phyloP scores from a whole-genome alignment of 2,113 vertebrate species.

The Sapajus apella region DNA sequence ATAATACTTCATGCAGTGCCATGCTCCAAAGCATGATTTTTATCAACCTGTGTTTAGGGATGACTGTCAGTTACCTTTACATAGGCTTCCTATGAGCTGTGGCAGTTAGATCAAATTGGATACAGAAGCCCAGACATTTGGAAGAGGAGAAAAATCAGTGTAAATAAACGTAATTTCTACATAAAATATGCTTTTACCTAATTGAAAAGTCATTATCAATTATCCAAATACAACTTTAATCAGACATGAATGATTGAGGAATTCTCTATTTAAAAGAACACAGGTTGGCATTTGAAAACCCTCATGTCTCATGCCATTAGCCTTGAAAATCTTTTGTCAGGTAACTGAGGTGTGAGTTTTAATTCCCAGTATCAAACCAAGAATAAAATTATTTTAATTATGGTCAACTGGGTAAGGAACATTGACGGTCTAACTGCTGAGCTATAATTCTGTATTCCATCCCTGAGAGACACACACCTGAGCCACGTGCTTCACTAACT shows the following conservation, averaged over 20 bases:
- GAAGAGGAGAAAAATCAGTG: constrained; percentile 72
- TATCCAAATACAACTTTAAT: constrained; percentile 77
- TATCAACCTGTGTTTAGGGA: not conserved
- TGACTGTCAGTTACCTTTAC: not conserved
- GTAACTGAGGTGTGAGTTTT: constrained; percentile 71
- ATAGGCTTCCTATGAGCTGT: not conserved
- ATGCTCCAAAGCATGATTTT: not conserved
- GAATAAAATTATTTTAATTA: constrained; percentile 82
- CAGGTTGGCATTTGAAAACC: constrained; percentile 57
- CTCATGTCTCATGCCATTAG: constrained; percentile 55
- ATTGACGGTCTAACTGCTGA: constrained; percentile 65
- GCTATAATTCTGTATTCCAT: constrained; percentile 63
- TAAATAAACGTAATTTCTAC: constrained; percentile 79
- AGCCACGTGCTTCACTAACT: constrained; percentile 70
- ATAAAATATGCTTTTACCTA: constrained; percentile 78
- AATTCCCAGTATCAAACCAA: constrained; percentile 75
- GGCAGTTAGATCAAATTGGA: constrained; percentile 32
- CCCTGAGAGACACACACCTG: constrained; percentile 63
- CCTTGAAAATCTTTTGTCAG: constrained; percentile 69
- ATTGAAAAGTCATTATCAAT: constrained; percentile 81
- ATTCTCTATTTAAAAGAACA: constrained; percentile 69
- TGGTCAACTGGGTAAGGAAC: constrained; percentile 76
- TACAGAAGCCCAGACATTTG: constrained; percentile 25
- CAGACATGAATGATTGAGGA: constrained; percentile 70
- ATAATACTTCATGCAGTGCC: not conserved